Base-by-base conservation (phyloP, 2,113 vertebrate genomes). In the Cavia porcellus region DNA sequence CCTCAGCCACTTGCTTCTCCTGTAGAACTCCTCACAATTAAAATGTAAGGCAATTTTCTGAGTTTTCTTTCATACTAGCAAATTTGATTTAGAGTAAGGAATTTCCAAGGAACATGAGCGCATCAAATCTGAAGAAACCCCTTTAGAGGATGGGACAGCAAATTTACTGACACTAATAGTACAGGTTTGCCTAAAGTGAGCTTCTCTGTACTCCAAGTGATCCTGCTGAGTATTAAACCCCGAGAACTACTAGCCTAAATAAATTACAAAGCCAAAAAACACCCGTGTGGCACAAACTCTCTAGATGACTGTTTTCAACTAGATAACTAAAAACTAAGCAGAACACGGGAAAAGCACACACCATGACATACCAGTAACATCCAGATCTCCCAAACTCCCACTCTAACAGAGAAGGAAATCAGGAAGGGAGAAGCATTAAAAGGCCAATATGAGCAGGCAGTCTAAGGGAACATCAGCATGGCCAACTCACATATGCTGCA, bases 21-120 rank as follows among this genome's bases (percentile, higher is more conserved):
- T 62, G 45, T 7, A 75, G 62, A 47, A 30, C 8, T 42, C 68
- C 70, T 83, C 9, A 74, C 52, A 70, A 89, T 83, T 25, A 88
- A 96, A 91, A 94, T 19, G n/a, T 19, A 42, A 55, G n/a, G 24
- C 42, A 77, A 83, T 59, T 70, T 90, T 89, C 50, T 83, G 61
- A 80, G 79, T 93, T 68, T 52, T 83, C 85, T 66, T 92, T 84
- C 62, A 96, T 24, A 57, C 11, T 66, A 82, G 4, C 52, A 9
- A 9, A 45, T 6, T 45, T 90, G 38, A 82, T 15, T 20, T 85
- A 92, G 94, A 86, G 61, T 62, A 92, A 82, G 50, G 47, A 95
- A 12, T 30, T 75, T 70, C 47, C 32, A 91, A 28, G 50, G 45
- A 62, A 42, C 38, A 68, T 2, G 11, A 12, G 7, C 64, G 14